Conservation (phyloP, 2,888 invertebrate species). For the Agrotis ipsilon region DNA sequence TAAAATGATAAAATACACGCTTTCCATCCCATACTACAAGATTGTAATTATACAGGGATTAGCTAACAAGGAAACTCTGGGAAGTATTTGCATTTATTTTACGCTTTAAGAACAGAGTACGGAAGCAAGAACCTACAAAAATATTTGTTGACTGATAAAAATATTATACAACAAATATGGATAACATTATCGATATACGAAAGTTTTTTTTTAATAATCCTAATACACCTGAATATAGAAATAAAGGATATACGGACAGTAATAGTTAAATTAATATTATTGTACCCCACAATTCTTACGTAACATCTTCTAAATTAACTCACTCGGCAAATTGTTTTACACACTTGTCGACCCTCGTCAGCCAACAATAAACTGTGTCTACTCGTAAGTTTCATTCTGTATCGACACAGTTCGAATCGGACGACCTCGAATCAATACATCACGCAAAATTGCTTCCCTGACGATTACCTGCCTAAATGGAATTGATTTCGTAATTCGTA, state of each 20-base stretch:
- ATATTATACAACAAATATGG: neutral
- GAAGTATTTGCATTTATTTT: too few species aligned
- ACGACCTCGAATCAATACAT: conserved; percentile 62
- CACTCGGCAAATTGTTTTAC: conserved; percentile 83
- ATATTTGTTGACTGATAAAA: neutral
- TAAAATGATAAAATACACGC: too few species aligned
- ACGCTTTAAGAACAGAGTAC: too few species aligned
- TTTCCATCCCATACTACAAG: too few species aligned
- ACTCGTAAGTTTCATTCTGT: conserved; percentile 67
- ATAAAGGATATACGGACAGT: neutral
- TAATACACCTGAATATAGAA: neutral
- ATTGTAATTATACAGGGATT: too few species aligned
- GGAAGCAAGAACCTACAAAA: too few species aligned
- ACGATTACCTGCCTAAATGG: conserved; percentile 68
- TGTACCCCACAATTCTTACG: conserved; percentile 25
- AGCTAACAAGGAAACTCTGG: too few species aligned
- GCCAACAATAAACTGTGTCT: conserved; percentile 64
- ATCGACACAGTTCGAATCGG: conserved; percentile 57
- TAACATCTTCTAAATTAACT: conserved; percentile 72
- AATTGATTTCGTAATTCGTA: conserved; percentile 68
- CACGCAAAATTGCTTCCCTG: conserved; percentile 66
- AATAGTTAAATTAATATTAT: conserved; percentile 36
- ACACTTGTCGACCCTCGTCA: conserved; percentile 83
- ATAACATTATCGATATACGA: neutral
- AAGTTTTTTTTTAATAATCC: neutral